phyloP scores from a whole-genome alignment of 2,113 vertebrate genomes.

The Clarias gariepinus region DNA sequence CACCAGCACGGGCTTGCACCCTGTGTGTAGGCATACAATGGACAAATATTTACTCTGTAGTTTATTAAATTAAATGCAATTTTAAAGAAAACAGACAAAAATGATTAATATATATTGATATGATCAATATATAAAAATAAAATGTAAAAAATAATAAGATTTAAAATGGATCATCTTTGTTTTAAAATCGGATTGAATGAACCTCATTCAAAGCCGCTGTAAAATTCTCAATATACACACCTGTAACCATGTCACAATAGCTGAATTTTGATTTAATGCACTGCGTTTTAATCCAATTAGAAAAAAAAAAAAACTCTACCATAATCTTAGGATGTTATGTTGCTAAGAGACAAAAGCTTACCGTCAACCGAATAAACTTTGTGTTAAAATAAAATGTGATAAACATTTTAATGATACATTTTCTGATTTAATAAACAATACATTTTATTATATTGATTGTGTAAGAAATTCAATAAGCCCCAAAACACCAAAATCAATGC shows the following conservation, averaged over 20 bases:
- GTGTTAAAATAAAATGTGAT: too few relatives aligned
- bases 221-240: not conserved
- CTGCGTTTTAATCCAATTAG: not conserved
- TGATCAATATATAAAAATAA: too few relatives aligned
- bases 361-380: too few relatives aligned
- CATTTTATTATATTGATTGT: slow-evolving; percentile 42
- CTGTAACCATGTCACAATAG: not conserved
- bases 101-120: too few relatives aligned
- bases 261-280: not conserved
- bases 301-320: not conserved
- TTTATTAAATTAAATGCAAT: not conserved
- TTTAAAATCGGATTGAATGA: not conserved
- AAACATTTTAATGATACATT: too few relatives aligned
- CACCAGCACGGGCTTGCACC: not conserved
- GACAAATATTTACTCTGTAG: not conserved
- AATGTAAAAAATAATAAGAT: not conserved
- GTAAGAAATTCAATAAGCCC: not conserved
- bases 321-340: not conserved
- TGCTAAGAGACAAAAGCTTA: not conserved
- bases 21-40: not conserved
- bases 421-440: too few relatives aligned
- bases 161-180: not conserved
- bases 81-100: not conserved
- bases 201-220: not conserved
- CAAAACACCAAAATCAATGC: not conserved